These are phyloP conservation scores for Castor canadensis DNA, from an alignment of 2,113 vertebrate species.

Conservation along the genomic window DNA sequence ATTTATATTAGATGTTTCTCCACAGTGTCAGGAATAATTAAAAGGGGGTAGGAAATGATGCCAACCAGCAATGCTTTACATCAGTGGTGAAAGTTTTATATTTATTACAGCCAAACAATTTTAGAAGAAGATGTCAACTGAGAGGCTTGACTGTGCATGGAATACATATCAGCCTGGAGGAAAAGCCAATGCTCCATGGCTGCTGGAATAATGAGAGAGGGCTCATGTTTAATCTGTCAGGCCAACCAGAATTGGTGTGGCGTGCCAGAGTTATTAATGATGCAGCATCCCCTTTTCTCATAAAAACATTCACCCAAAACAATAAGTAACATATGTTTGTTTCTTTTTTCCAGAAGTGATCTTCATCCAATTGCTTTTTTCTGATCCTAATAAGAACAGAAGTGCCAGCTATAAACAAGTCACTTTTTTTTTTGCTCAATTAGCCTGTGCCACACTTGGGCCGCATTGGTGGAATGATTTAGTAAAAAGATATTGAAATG, in stretches of 20 bases:
- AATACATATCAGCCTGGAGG: constrained; percentile 84
- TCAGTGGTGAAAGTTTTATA: constrained; percentile 87
- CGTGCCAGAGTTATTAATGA: constrained; percentile 85
- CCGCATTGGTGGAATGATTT: constrained; percentile 4
- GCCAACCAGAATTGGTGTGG: constrained; percentile 79
- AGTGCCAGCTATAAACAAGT: constrained; percentile 65
- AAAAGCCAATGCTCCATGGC: constrained; percentile 78
- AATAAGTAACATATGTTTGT: constrained; percentile 85
- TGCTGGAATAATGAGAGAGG: constrained; percentile 81
- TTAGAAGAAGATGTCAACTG: constrained; percentile 89
- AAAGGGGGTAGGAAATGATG: constrained; percentile 94
- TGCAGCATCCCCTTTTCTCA: constrained; percentile 78
- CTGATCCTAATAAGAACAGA: constrained; percentile 74
- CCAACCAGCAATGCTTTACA: constrained; percentile 92
- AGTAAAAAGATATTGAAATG: background rate
- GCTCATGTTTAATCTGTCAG: constrained; percentile 86
- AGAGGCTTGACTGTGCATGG: constrained; percentile 81
- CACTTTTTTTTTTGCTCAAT: constrained; percentile 62
- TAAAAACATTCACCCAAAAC: constrained; percentile 82
- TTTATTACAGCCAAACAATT: constrained; percentile 87
- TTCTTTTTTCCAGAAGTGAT: constrained; percentile 75
- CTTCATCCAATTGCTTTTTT: constrained; percentile 74
- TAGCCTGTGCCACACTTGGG: constrained; percentile 71
- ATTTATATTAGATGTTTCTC: constrained; percentile 99
- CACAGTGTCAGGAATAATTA: constrained; percentile 99